Evolutionary conservation across 2,888 invertebrate species (phyloP).

Genomic region (Neuroscelio doddi): DNA sequence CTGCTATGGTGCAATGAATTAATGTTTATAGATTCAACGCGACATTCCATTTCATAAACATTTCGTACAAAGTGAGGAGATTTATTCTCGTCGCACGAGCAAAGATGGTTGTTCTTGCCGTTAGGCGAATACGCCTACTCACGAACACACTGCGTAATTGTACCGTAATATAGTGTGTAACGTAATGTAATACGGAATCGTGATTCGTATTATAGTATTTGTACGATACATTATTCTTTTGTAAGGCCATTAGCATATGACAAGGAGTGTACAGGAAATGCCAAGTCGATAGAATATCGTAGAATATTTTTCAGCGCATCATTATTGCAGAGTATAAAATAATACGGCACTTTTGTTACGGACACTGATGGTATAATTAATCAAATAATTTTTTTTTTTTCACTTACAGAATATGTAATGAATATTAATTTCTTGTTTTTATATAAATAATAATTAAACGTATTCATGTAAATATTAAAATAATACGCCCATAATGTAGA

Average conservation of each 20-base stretch:
- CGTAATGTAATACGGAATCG: slow-evolving; percentile 39
- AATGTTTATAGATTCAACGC: slow-evolving; percentile 7
- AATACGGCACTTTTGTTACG: no score
- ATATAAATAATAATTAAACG: no score
- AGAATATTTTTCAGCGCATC: no score
- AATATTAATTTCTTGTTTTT: no score
- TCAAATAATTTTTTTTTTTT: no score
- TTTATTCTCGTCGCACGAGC: slow-evolving; percentile 27
- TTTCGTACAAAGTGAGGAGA: slow-evolving; percentile 15
- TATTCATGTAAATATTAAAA: no score
- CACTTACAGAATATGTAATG: no score
- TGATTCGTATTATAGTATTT: slow-evolving; percentile 27
- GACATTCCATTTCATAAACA: slow-evolving; percentile 25
- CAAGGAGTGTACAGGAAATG: slow-evolving; percentile 31
- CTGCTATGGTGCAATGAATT: slow-evolving; percentile 5
- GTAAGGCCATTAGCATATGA: slow-evolving; percentile 22
- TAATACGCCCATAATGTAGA: no score
- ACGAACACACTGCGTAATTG: slow-evolving; percentile 27
- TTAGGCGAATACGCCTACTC: slow-evolving; percentile 36
- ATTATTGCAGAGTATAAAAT: no score
- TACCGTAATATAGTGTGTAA: slow-evolving; percentile 38
- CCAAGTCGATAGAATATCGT: slow-evolving; percentile 4
- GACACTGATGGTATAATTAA: no score
- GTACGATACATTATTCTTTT: slow-evolving; percentile 30
- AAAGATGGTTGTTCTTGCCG: slow-evolving; percentile 24